These are phyloP conservation scores for Phorcus lineatus DNA, from an alignment of 2,888 invertebrate species.

Conservation along the genomic window DNA sequence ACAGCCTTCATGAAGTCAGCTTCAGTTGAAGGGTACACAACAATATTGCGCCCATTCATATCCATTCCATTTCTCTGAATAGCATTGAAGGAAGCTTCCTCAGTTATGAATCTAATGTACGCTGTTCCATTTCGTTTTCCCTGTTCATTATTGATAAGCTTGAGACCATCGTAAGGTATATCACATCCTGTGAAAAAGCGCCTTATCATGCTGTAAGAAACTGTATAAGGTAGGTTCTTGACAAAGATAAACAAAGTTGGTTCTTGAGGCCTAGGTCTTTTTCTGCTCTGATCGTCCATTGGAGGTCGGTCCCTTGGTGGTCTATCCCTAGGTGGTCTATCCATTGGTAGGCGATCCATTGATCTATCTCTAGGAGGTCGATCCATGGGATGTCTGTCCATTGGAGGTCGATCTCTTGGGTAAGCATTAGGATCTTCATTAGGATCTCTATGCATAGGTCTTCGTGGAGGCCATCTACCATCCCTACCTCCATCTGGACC, in stretches of 20 bases:
- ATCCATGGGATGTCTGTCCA: not conserved
- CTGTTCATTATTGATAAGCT: constrained; percentile 87
- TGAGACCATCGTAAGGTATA: constrained; percentile 89
- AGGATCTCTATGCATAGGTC: not conserved
- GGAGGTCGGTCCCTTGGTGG: not conserved
- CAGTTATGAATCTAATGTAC: constrained; percentile 85
- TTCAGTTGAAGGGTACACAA: constrained; percentile 83
- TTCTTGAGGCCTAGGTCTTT: constrained; percentile 14
- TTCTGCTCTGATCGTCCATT: constrained; percentile 19
- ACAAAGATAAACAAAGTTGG: constrained; percentile 18
- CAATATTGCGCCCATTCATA: constrained; percentile 83
- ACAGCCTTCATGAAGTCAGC: constrained; percentile 85
- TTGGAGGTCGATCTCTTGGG: not conserved
- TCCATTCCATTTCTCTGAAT: constrained; percentile 80
- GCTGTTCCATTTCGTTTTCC: constrained; percentile 87
- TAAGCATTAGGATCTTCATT: not conserved
- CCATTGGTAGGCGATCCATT: not conserved
- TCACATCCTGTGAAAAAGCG: constrained; percentile 86
- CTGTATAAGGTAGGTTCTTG: constrained; percentile 80
- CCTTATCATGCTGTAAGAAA: constrained; percentile 87
- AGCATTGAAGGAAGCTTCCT: constrained; percentile 84
- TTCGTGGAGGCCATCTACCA: not conserved
- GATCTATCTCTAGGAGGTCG: not conserved
- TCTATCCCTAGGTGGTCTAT: not conserved
- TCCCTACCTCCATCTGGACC: constrained; percentile 20